Base-by-base conservation (phyloP, 2,113 vertebrate genomes). In the Myanophis thanlyinensis region DNA sequence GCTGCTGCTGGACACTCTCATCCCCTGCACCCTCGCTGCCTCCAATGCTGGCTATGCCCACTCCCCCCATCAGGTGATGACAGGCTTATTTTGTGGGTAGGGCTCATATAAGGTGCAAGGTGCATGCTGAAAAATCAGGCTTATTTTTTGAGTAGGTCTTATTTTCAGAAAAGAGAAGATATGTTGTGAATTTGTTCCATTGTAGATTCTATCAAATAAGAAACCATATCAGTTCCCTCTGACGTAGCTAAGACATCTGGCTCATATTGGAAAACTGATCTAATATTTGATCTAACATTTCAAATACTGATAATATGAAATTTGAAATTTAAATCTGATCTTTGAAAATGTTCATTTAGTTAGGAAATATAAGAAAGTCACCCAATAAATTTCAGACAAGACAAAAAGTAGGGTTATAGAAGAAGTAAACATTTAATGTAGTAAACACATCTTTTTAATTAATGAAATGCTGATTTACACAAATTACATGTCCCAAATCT, bases 401-500 rank as follows among this genome's bases (percentile, higher is more conserved):
- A 90, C 52, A 90, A 90, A 51, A 46, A 84, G 23, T 54, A 54
- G 90, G 73, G 7, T 40, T 73, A 40, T 62, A 46, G 86, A 30
- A 87, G 5, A 30, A 87, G 87, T 87, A 87, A 35, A 91, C 25
- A 49, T 49, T 62, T 91, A 62, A 91, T 87, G 62, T 62, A 87
- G 48, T 62, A 87, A 35, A 53, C 62, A 2, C 40, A 53, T 91
- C 23, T 85, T 62, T 86, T 91, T 62, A 86, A 62, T 85, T 91
- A 59, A 91, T 62, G 40, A 87, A 91, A 62, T 54, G 48, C 10
- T 85, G 40, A 91, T 87, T 91, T 62, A 91, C 86, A 91, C 62
- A 87, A 5, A 51, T 62, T 62, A 87, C 6, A 59, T 62, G n/a
- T 49, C 59, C n/a, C 11, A 91, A 59, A 49, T 47, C 27, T 48